Percentiles rank a stretch among this genome's conserved stretches.
Evolutionary conservation across 2,797 vertebrate species (phyloP).

Genomic region (Sebastes minor): DNA sequence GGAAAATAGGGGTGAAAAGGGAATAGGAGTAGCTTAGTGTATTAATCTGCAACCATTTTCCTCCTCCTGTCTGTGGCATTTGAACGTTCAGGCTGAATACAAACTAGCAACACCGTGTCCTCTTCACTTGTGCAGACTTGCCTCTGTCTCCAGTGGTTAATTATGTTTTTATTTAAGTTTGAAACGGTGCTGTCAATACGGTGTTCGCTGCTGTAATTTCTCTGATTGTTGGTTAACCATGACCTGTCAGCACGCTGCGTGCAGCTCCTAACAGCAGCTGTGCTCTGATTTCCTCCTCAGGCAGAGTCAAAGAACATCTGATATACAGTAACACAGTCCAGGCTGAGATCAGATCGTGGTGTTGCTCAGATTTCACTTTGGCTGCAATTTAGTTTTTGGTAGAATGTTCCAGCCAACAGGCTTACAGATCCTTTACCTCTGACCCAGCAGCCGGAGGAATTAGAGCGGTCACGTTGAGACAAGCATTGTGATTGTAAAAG

Average conservation of each 20-base stretch:
- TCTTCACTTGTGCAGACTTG: conserved; percentile 69
- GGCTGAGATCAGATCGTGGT: conserved; percentile 53
- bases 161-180: conserved; percentile 61
- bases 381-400: conserved; percentile 75
- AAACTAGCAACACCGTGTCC: conserved; percentile 12
- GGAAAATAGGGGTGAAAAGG: conserved; percentile 21
- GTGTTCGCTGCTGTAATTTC: conserved; percentile 32
- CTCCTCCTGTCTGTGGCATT: conserved; percentile 23
- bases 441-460: conserved; percentile 54
- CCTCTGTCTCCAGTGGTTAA: conserved; percentile 61
- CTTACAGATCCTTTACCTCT: conserved; percentile 48
- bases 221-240: conserved; percentile 47
- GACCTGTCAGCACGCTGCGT: conserved; percentile 19
- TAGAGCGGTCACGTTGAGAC: conserved; percentile 50
- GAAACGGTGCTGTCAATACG: conserved; percentile 35
- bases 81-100: conserved; percentile 29
- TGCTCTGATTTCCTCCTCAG: conserved; percentile 33
- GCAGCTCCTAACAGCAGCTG: conserved; percentile 19
- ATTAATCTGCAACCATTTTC: conserved; percentile 32
- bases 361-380: conserved; percentile 70
- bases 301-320: conserved; percentile 45
- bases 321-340: conserved; percentile 42
- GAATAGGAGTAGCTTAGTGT: conserved; percentile 7
- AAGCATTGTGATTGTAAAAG: conserved; percentile 35
- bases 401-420: conserved; percentile 58